Base-by-base conservation (phyloP, 2,888 invertebrate species). In the Cephalotes varians region DNA sequence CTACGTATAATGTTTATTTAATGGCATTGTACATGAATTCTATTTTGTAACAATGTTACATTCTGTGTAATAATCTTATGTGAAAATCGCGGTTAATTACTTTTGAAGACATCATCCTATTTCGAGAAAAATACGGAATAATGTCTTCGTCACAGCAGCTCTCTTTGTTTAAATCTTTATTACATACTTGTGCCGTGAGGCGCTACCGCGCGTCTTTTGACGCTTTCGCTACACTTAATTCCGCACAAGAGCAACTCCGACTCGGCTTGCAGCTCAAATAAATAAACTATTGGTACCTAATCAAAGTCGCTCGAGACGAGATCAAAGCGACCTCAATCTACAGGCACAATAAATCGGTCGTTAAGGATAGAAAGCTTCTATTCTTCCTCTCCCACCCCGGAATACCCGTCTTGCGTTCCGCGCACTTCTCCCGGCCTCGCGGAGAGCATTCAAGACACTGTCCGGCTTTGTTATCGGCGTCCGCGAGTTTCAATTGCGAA, bases 401-500 rank as follows among this genome's bases (percentile, higher is more conserved):
- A 77, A 56, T 56, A 56, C 37, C 44, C 40, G 67, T 12, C 54
- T 25, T 21, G 9, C 25, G 25, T 28, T 49, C 31, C 72, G 56
- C 64, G 21, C 21, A n/a, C 25, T 37, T 64, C 15, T 4, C n/a
- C 7, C 47, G 31, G 21, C 1, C 28, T 5, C 34, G 37, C 18
- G 37, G 28, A 37, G 37, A 9, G 65, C n/a, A 77, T 67, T 62
- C 77, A 34, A 44, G 69, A 34, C 54, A 54, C 54, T 77, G 77
- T 77, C 21, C 56, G 56, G 77, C 77, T 77, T 77, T 77, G 69
- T 77, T 77, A 77, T 69, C 77, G 69, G 56, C 44, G 69, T 77
- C 44, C 69, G 56, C 69, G 56, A 18, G 77, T 77, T 77, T 77
- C 77, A 77, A 77, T 77, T 69, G 77, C 77, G 77, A 77, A 77